phyloP scores from a whole-genome alignment of 2,888 invertebrate genomes.

The Polydrusus cervinus region DNA sequence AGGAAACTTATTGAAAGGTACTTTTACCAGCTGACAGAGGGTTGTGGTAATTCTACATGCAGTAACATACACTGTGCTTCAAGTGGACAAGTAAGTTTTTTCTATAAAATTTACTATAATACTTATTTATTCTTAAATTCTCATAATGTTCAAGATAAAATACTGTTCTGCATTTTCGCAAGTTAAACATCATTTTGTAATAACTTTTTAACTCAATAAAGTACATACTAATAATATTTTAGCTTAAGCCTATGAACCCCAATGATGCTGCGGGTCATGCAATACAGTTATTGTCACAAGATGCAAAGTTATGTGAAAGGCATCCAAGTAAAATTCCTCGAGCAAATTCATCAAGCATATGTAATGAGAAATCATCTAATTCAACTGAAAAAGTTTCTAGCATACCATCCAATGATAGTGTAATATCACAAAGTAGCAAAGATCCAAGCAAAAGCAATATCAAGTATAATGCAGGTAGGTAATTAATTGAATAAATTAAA shows the following conservation, averaged over 20 bases:
- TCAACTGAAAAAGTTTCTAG: slow-evolving; percentile 48
- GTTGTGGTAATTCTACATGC: slow-evolving; percentile 92
- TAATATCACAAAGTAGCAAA: slow-evolving; percentile 60
- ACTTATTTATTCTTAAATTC: no score
- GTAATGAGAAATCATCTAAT: slow-evolving; percentile 42
- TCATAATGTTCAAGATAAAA: no score
- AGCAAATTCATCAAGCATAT: slow-evolving; percentile 68
- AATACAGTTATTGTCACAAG: slow-evolving; percentile 88
- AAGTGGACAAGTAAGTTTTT: slow-evolving; percentile 82
- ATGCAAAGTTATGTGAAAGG: slow-evolving; percentile 88
- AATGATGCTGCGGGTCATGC: slow-evolving; percentile 95
- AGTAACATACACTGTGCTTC: slow-evolving; percentile 92
- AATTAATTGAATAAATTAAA: no score
- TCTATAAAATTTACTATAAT: slow-evolving; percentile 1
- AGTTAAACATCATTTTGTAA: background rate
- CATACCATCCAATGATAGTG: slow-evolving; percentile 64
- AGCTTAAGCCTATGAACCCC: slow-evolving; percentile 84
- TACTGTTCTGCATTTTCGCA: no score
- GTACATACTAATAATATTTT: background rate
- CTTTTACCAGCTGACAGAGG: slow-evolving; percentile 93
- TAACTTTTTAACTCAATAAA: background rate
- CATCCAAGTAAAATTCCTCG: slow-evolving; percentile 83
- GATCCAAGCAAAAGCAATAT: slow-evolving; percentile 60
- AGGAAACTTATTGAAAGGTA: slow-evolving; percentile 92
- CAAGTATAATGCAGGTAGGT: slow-evolving; percentile 59